These are phyloP conservation scores for Neria commutata DNA, from an alignment of 2,888 invertebrate species.

Conservation along the genomic window DNA sequence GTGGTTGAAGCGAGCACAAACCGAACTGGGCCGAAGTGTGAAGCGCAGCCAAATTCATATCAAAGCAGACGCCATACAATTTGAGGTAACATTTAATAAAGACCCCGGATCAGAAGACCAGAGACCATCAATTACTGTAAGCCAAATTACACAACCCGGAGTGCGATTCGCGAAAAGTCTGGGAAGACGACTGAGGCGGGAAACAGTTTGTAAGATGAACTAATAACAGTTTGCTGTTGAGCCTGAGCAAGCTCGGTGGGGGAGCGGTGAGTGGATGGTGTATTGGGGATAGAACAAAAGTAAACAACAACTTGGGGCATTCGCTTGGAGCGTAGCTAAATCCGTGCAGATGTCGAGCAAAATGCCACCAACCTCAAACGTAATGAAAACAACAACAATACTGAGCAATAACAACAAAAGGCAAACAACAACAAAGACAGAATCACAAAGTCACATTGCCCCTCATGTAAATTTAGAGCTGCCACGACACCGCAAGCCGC, in stretches of 20 bases:
- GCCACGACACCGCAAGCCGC: no score
- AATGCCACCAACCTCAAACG: neutral
- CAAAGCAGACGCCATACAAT: neutral
- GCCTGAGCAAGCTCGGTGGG: no score
- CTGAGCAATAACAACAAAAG: no score
- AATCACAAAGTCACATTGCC: no score
- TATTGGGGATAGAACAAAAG: neutral
- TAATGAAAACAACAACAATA: neutral
- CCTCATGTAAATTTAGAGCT: no score
- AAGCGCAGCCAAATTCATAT: neutral
- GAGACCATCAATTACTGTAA: constrained; percentile 33
- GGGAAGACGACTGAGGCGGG: neutral
- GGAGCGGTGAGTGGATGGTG: neutral
- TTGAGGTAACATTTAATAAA: neutral
- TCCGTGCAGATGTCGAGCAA: neutral
- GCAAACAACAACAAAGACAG: no score
- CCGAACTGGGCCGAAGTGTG: no score
- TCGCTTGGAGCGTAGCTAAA: neutral
- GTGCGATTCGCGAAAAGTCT: neutral
- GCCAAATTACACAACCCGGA: neutral
- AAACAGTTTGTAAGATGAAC: neutral
- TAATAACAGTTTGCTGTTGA: neutral
- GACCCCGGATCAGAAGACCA: neutral
- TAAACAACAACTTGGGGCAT: neutral
- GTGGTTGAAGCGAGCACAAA: neutral